Conservation (phyloP, 2,113 vertebrate species). For the Cacatua alba region DNA sequence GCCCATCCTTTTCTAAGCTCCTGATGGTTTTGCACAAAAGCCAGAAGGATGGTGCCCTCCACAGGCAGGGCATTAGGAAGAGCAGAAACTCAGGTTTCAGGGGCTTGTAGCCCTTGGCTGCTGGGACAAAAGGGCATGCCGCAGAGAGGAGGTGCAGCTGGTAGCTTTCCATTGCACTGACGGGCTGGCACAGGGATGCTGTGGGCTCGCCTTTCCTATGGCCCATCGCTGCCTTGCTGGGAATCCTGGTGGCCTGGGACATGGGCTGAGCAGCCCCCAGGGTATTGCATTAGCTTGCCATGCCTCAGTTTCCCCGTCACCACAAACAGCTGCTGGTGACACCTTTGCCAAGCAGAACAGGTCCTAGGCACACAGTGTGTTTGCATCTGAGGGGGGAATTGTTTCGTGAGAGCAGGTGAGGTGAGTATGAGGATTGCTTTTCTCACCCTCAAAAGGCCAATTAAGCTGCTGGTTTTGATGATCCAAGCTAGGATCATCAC, state of each 20-base stretch:
- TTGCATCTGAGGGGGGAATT: fast-evolving
- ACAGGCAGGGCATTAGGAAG: background rate
- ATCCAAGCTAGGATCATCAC: background rate
- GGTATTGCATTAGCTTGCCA: fast-evolving
- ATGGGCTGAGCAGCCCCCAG: background rate
- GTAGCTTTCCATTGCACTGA: fast-evolving
- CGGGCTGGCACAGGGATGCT: background rate
- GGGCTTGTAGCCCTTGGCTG: background rate
- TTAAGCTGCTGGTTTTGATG: background rate
- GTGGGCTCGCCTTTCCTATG: fast-evolving
- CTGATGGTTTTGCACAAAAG: background rate
- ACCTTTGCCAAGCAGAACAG: background rate
- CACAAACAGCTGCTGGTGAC: background rate
- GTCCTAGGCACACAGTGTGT: fast-evolving
- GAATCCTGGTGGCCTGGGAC: background rate
- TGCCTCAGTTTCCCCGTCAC: background rate
- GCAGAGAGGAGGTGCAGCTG: fast-evolving
- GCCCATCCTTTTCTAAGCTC: background rate
- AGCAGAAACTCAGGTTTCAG: background rate
- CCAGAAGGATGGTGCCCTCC: background rate
- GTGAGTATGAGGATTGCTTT: background rate
- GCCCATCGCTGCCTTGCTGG: background rate
- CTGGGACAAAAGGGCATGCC: background rate
- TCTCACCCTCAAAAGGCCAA: background rate
- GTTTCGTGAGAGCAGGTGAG: background rate